Conservation (phyloP, 2,113 vertebrate genomes). For the Tympanuchus pallidicinctus region DNA sequence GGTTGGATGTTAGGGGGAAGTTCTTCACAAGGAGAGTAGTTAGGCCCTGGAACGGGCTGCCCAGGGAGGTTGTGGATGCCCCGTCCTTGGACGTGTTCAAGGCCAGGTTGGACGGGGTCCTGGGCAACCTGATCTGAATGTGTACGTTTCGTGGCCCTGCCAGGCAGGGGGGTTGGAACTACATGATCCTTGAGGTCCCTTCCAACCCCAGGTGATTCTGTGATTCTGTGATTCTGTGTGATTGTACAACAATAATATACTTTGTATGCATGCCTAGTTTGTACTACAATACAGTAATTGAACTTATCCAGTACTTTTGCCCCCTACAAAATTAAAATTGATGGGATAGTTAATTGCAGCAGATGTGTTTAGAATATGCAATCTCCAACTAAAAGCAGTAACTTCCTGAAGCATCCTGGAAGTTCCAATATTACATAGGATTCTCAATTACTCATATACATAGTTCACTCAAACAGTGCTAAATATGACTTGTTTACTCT, state of each 20-base stretch:
- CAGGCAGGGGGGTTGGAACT: too few relatives aligned
- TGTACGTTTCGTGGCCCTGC: too few relatives aligned
- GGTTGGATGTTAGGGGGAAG: too few relatives aligned
- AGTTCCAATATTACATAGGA: neutral
- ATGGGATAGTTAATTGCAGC: neutral
- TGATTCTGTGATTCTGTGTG: too few relatives aligned
- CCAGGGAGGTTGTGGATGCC: too few relatives aligned
- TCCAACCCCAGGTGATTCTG: too few relatives aligned
- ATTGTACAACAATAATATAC: neutral
- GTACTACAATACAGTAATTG: neutral
- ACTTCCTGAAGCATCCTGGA: neutral
- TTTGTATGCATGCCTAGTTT: neutral
- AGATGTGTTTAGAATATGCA: neutral
- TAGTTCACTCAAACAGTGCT: neutral
- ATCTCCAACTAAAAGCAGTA: neutral
- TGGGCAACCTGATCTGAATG: too few relatives aligned
- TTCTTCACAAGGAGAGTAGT: too few relatives aligned
- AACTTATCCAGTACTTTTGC: neutral
- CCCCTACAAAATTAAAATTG: neutral
- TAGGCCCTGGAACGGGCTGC: too few relatives aligned
- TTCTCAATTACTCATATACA: neutral
- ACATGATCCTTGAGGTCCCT: too few relatives aligned
- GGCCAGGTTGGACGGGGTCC: too few relatives aligned
- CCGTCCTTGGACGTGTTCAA: too few relatives aligned
- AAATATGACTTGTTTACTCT: neutral